Evolutionary conservation across 2,888 invertebrate genomes (phyloP), one percentile per base, ranked within the genome.

Genomic region (Eucera pruinosa): DNA sequence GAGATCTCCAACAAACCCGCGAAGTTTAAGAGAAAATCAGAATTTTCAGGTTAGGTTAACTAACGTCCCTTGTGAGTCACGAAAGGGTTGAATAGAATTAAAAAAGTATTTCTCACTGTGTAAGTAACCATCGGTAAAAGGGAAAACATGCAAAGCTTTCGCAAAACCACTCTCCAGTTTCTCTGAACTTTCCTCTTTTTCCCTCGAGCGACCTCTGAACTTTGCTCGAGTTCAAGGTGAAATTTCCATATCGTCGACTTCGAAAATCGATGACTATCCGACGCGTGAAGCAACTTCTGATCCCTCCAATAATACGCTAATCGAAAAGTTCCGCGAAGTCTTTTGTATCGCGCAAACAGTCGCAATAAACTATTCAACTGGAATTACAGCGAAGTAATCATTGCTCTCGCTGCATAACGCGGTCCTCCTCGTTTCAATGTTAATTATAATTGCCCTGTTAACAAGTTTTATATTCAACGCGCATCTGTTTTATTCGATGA

Each of bases 191-290:
- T 15, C 13, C 25, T 33, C 43, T 62, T 48, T 57, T 36, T 36
- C 20, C n/a, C 30, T 7, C 36, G 15, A 39, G 27, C n/a, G 23
- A 74, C 71, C 57, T 64, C 52, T 52, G 50, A 74, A 74, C 70
- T 70, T 70, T 23, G 0, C 23, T 9, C n/a, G 43, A 45, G 57
- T 74, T 71, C 74, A 74, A 71, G 57, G 74, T 33, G 23, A 52
- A n/a, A 27, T 15, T 57, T 25, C 18, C 30, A 36, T 11, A 18
- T 23, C 11, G 25, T 54, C 33, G n/a, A 7, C 23, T 57, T 64
- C 57, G 64, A 39, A 23, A 45, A 45, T 58, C 64, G 57, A 70
- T 64, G 9, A 2, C 0, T 18, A 20, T 23, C 48, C 1, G 41
- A 5, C 7, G 15, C 13, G n/a, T 18, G 41, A 13, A 52, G 52